Evolutionary conservation across 1,140 invertebrate species (phyloP), one percentile per base, ranked within the genome.

Genomic region (Zaprionus lachaisei): DNA sequence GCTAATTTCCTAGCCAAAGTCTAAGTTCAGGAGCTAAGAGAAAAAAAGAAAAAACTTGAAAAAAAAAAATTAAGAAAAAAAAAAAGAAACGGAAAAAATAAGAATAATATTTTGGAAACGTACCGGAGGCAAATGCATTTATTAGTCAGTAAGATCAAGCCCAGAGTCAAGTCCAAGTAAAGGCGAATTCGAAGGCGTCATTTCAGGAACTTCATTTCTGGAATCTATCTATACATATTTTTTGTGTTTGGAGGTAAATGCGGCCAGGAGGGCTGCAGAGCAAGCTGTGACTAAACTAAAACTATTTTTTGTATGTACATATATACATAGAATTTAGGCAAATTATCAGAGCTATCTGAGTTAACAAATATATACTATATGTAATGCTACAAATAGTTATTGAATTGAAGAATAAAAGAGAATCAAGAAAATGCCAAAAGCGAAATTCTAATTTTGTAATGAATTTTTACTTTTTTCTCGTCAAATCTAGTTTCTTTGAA

Each of bases 71-170:
- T 58, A 26, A 31, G 6, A 56, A 62, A 68, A 49, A 66, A 66
- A 54, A 47, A 56, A 34, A 49, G 24, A 67, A 72, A 71, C 34
- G 28, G n/a, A 66, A 74, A 73, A 70, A 70, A 44, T 57, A 64
- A 67, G 69, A 65, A 44, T 49, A 64, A 57, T 47, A 47, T 69
- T 79, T 82, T 91, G 56, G 80, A 86, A 89, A 89, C 89, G 90
- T 91, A 91, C 89, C 90, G 81, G 90, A 91, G 78, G 72, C 87
- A 91, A 85, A 82, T 91, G 90, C 90, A 91, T 91, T 91, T 91
- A 91, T 91, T 91, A 91, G 81, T 77, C 22, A 64, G 64, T 91
- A 89, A 91, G 89, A 34, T 78, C 69, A 65, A 47, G 41, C 41
- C 70, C 70, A 79, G 69, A 80, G 60, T 71, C 57, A 58, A 66